Base-by-base conservation (phyloP, 2,113 vertebrate genomes). In the Cricetomys ansorgei region DNA sequence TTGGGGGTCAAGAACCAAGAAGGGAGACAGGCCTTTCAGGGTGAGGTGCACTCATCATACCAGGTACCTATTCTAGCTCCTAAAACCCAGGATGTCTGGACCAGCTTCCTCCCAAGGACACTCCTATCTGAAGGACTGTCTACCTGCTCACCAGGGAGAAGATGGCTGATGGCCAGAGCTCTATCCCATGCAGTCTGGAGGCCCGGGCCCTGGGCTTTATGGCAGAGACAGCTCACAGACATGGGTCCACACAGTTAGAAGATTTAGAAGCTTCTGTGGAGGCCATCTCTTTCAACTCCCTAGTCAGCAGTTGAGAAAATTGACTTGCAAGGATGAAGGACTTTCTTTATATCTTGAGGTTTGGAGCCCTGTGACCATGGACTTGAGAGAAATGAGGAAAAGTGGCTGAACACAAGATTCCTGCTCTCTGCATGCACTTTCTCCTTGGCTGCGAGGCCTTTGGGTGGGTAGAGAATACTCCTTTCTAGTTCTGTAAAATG, bases 201-300 rank as follows among this genome's bases (percentile, higher is more conserved):
- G 57, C 25, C 67, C 43, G 23, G 29, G 17, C 21, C 27, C 50
- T 1, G 3, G 69, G 31, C 53, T 48, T 64, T n/a, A 73, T 37
- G 21, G 34, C 19, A 29, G 19, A 37, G 43, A 31, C 21, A 7
- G 21, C 29, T 53, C 3, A 1, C 9, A 40, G 37, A 40, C 40
- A 6, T 4, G 4, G 67, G 1, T 4, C 7, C 62, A 2, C 5
- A 27, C 0, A 2, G 1, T 40, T 4, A 0, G 12, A 3, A 11
- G 50, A 84, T 5, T 11, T 9, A 4, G 43, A 15, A 16, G 40
- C 25, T 3, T 40, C 4, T 48, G 7, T 0, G 7, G 29, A 53
- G 23, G 4, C 17, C 40, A 3, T 8, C 37, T 13, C 7, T 1
- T n/a, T 59, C 83, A 37, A 2, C 15, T 7, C 37, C 73, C 19